These are phyloP conservation scores for Craseonycteris thonglongyai DNA, from an alignment of 2,113 vertebrate genomes.

Conservation along the genomic window DNA sequence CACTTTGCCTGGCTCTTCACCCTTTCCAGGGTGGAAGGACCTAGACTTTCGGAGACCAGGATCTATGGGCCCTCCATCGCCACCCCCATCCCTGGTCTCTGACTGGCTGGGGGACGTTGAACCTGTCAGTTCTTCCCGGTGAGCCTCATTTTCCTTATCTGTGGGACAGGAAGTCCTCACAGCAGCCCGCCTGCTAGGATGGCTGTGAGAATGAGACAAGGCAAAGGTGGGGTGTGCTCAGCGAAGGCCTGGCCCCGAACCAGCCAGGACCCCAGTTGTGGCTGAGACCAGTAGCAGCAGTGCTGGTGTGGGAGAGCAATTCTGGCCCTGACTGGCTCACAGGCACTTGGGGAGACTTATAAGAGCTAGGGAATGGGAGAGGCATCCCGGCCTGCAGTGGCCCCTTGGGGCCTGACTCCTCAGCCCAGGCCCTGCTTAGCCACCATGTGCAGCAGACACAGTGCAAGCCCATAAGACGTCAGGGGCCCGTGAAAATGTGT, in stretches of 20 bases:
- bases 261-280: fast-evolving
- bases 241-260: background rate
- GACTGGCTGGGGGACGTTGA: background rate
- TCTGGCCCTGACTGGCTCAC: background rate
- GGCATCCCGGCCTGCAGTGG: fast-evolving
- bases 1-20: background rate
- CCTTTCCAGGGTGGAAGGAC: background rate
- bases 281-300: fast-evolving
- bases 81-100: background rate
- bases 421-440: fast-evolving
- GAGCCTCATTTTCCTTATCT: constrained; percentile 21
- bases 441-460: fast-evolving
- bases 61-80: background rate
- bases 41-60: background rate
- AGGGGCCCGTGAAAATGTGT: background rate
- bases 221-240: background rate
- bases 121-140: background rate
- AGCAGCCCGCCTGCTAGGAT: background rate
- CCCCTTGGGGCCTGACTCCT: fast-evolving
- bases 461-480: background rate
- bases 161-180: background rate
- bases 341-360: background rate
- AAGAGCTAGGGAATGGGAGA: too few relatives aligned
- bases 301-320: background rate
- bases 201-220: background rate